Evolutionary conservation across 2,797 vertebrate species (phyloP).

Genomic region (Hyperoplus immaculatus): DNA sequence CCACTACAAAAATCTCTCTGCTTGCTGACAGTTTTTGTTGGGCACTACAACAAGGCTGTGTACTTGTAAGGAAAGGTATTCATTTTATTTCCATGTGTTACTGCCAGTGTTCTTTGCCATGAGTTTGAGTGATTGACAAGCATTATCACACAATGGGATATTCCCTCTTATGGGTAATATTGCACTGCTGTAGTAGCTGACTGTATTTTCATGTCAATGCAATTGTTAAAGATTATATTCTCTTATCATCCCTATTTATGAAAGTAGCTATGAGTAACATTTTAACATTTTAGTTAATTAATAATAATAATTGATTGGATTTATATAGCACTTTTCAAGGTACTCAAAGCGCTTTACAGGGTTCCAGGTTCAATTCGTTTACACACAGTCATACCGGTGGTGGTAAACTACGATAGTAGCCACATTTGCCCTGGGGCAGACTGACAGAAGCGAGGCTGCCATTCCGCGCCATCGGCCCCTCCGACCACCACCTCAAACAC

Average conservation of each 20-base stretch:
- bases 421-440: no score
- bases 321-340: no score
- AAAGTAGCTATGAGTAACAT: background rate
- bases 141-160: background rate
- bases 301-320: no score
- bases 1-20: background rate
- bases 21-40: background rate
- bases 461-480: no score
- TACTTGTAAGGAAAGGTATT: background rate
- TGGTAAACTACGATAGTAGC: no score
- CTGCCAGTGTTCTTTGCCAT: background rate
- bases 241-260: background rate
- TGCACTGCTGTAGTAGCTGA: background rate
- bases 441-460: no score
- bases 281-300: background rate
- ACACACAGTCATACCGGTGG: no score
- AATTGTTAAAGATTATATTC: background rate
- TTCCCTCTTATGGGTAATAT: background rate
- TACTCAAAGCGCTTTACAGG: no score
- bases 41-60: background rate
- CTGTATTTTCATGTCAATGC: background rate
- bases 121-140: constrained; percentile 1
- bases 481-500: no score
- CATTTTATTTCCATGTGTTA: background rate
- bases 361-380: no score